Evolutionary conservation across 2,113 vertebrate species (phyloP).

Genomic region (Pterophyllum scalare): DNA sequence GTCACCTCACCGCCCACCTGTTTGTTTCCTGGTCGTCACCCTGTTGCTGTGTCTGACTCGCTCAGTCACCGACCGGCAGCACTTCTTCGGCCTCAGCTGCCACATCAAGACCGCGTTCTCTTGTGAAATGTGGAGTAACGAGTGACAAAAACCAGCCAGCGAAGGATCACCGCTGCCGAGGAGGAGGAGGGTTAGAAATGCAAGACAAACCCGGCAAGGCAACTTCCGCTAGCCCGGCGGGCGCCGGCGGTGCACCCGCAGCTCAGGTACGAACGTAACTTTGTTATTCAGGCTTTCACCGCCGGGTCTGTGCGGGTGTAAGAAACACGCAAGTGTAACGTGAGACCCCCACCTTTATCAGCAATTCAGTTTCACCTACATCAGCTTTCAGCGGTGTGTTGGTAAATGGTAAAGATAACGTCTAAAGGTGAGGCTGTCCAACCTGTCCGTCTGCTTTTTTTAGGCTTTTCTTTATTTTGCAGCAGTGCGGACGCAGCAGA

Average conservation of each 20-base stretch:
- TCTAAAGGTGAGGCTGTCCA: conserved; percentile 25
- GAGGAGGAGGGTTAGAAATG: conserved; percentile 65
- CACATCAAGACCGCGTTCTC: neutral
- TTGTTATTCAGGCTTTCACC: neutral
- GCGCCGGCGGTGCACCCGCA: neutral
- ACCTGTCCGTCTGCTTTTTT: conserved; percentile 59
- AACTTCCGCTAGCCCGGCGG: conserved; percentile 42
- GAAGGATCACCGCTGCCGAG: conserved; percentile 18
- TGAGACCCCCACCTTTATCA: neutral
- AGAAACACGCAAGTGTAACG: rapidly evolving
- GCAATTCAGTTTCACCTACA: neutral
- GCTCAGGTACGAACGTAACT: conserved; percentile 53
- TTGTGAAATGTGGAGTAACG: conserved; percentile 27
- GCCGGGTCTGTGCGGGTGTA: neutral
- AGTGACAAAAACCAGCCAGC: conserved; percentile 5
- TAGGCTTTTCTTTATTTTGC: neutral
- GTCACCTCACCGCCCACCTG: conserved; percentile 33
- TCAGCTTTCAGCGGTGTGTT: neutral
- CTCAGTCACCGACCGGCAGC: neutral
- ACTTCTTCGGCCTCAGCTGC: neutral
- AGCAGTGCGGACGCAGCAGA: neutral
- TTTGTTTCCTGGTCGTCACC: conserved; percentile 50
- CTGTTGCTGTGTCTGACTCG: neutral
- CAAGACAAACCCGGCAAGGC: conserved; percentile 60
- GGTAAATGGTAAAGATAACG: neutral